Base-by-base conservation (phyloP, 2,797 vertebrate genomes). In the Aldrovandia affinis region DNA sequence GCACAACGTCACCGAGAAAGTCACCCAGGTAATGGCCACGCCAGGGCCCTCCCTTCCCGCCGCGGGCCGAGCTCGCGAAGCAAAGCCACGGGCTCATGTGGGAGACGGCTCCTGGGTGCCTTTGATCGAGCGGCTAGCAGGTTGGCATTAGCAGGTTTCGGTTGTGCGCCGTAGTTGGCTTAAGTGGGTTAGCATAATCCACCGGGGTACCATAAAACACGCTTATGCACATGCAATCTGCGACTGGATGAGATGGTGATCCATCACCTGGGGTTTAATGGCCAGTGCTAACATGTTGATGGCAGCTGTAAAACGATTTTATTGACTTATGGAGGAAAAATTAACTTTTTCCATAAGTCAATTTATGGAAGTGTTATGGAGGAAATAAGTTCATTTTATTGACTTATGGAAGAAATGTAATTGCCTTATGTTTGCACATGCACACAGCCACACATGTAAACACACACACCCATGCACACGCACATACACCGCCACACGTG, bases 1-100 rank as follows among this genome's bases (percentile, higher is more conserved):
- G 0, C 97, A 98, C 91, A 96, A 97, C 0, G 97, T 98, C 87
- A 98, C 97, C 0, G 97, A 98, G 91, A 98, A 96, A 88, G 96
- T 98, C 88, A 98, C 97, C 0, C 97, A 98, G 96, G 97, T 97
- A 86, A 86, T 5, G 20, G 36, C 39, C 70, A 75, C 70, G 44
- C 0, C 20, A n/a, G 70, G 70, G 70, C 70, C 20, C 70, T 42
- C 47, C 47, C 12, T 5, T 12, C 0, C 47, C 47, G 6, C 47
- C 47, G 0, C 47, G n/a, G n/a, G n/a, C n/a, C n/a, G n/a, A n/a
- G n/a, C n/a, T n/a, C n/a, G n/a, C n/a, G 5, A n/a, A 61, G n/a
- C 20, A 25, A 25, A 25, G 4, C 22, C 25, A 25, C 0, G 1
- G 57, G 20, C 25, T 59, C 3, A n/a, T 20, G 20, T 20, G 1